Percentiles rank a stretch among this genome's conserved stretches.
Conservation (phyloP, 2,888 invertebrate species). For the Resseliella maxima region DNA sequence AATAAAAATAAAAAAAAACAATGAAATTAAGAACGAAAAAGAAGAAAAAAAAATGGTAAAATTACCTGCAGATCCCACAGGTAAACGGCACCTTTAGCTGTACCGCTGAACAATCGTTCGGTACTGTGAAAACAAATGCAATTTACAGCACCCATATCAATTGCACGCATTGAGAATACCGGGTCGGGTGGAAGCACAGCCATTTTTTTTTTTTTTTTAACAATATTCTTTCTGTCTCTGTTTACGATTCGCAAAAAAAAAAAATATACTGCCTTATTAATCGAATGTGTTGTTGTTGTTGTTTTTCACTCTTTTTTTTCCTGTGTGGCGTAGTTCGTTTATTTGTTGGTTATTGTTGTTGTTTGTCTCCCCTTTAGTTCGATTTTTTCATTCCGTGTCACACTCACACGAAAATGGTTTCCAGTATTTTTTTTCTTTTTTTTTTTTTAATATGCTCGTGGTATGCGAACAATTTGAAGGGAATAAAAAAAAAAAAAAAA, state of each 20-base stretch:
- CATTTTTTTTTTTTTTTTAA: slow-evolving; percentile 66
- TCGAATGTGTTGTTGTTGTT: neutral
- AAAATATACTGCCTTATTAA: neutral
- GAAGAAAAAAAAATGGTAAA: too few species aligned
- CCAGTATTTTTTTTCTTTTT: too few species aligned
- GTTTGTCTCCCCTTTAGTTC: neutral
- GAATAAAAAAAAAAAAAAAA: too few species aligned
- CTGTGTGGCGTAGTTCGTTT: neutral
- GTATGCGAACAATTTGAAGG: too few species aligned
- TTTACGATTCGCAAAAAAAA: neutral
- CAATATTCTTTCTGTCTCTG: neutral
- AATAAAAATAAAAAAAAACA: too few species aligned
- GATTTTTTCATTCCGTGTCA: neutral
- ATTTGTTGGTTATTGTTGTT: too few species aligned
- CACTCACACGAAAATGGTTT: neutral
- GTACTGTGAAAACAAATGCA: slow-evolving; percentile 77
- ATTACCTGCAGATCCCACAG: slow-evolving; percentile 83
- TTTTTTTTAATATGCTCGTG: too few species aligned
- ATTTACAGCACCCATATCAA: slow-evolving; percentile 78
- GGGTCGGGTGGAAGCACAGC: slow-evolving; percentile 83
- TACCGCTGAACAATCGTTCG: slow-evolving; percentile 78
- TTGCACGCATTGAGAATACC: slow-evolving; percentile 76
- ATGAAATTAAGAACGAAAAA: too few species aligned
- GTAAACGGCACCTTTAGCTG: slow-evolving; percentile 79
- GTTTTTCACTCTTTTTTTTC: neutral